Evolutionary conservation across 37 sponge, comb jelly and placozoan species (phyloP).

Genomic region (Haliclona indistincta): DNA sequence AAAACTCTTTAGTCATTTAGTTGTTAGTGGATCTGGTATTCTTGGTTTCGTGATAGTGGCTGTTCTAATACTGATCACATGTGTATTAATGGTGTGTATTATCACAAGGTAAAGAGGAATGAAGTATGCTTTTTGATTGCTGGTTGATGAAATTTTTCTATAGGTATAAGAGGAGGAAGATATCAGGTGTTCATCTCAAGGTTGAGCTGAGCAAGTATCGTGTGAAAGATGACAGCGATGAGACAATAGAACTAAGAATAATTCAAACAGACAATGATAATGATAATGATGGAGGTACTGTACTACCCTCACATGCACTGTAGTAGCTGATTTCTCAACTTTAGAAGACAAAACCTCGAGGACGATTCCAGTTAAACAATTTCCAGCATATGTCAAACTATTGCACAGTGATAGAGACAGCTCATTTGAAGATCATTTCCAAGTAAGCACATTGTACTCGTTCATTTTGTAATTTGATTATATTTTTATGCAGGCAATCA

Average conservation of each 20-base stretch:
- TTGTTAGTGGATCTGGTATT: not conserved
- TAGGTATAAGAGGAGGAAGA: too few relatives aligned
- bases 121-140: too few relatives aligned
- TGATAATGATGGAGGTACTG: too few relatives aligned
- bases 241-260: too few relatives aligned
- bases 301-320: too few relatives aligned
- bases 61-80: not conserved
- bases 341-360: slow-evolving; percentile 1
- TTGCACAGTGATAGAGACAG: slow-evolving; percentile 53
- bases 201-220: too few relatives aligned
- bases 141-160: too few relatives aligned
- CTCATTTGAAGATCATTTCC: slow-evolving; percentile 67
- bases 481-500: slow-evolving; percentile 17
- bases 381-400: slow-evolving; percentile 45
- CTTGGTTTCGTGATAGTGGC: not conserved
- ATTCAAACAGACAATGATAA: too few relatives aligned
- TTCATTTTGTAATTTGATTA: not conserved
- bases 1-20: not conserved
- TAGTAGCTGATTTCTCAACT: too few relatives aligned
- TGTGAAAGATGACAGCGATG: too few relatives aligned
- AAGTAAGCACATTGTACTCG: slow-evolving; percentile 23
- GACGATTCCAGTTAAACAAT: slow-evolving; percentile 44
- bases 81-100: not conserved
- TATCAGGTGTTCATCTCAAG: too few relatives aligned
- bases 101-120: not conserved